Evolutionary conservation across 2,888 invertebrate genomes (phyloP).

Genomic region (Myopa tessellatipennis): DNA sequence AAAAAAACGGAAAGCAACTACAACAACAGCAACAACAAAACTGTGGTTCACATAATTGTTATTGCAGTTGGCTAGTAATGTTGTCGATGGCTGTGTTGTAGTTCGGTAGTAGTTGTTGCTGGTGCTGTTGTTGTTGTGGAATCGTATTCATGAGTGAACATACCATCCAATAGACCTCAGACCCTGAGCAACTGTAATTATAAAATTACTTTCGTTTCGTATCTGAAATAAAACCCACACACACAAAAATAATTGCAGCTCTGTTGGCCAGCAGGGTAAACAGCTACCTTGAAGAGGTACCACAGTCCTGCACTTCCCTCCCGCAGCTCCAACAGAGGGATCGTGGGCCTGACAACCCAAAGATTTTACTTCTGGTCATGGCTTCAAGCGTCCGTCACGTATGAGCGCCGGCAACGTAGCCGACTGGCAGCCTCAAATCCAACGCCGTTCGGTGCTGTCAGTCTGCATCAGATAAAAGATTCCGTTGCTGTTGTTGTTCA

Average conservation of each 20-base stretch:
- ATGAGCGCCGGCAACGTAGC: neutral
- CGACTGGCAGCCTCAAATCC: neutral
- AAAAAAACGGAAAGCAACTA: neutral
- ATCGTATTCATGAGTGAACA: neutral
- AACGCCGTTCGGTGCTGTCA: slow-evolving; percentile 19
- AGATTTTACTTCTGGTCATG: neutral
- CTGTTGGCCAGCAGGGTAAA: neutral
- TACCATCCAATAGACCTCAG: neutral
- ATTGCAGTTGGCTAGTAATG: neutral
- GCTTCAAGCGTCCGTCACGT: slow-evolving; percentile 2
- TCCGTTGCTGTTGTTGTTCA: slow-evolving; percentile 15
- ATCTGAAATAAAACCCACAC: neutral
- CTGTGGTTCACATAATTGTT: neutral
- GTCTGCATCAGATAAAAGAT: slow-evolving; percentile 35
- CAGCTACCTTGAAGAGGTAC: neutral
- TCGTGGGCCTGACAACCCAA: neutral
- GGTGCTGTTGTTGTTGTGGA: neutral
- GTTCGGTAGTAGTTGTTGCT: neutral
- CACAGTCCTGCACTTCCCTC: neutral
- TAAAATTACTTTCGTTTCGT: slow-evolving; percentile 21
- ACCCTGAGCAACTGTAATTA: slow-evolving; percentile 24
- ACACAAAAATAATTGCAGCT: neutral
- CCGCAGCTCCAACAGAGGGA: neutral
- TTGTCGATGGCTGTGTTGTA: neutral
- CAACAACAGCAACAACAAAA: neutral